Base-by-base conservation (phyloP, 2,797 vertebrate species). In the Eospalax fontanierii region DNA sequence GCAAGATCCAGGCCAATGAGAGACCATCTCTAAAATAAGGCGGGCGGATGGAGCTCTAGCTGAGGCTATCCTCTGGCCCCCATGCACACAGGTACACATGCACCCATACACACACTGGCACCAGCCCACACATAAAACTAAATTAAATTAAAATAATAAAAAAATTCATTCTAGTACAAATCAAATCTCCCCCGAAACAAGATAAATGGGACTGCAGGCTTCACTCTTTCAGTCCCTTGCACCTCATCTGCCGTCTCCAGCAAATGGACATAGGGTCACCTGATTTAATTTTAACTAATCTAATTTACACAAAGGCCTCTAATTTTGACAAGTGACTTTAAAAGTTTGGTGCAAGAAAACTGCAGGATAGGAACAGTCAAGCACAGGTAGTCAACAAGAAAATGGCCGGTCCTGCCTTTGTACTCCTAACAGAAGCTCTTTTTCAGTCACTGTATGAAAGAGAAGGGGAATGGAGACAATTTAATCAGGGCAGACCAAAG, bases 241-340 rank as follows among this genome's bases (percentile, higher is more conserved):
- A 12, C 3, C 57, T 40, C 24, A 4, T 15, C 40, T 83, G 28
- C 35, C 1, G 1, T 38, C 28, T 40, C 54, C 76, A 54, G 57
- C 11, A 2, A 90, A 89, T 0, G 30, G 28, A 74, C 24, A 24
- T 15, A 84, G 0, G 59, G 63, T 21, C n/a, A 79, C 1, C 15
- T 50, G 54, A 61, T 70, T 59, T 63, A 54, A 81, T 70, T 61
- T 70, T 73, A 75, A 88, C 12, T 93, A 40, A 92, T 68, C 21
- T 74, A 75, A 95, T 82, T 74, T 43, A 84, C 24, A 68, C 30
- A 92, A n/a, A 90, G 87, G 68, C 59, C 68, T 95, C 74, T 68
- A 30, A 59, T 33, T 91, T 30, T 75, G 12, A 86, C 54, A 90
- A 61, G 9, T n/a, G n/a, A 93, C 71, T 68, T 88, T 22, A 26